Evolutionary conservation across 2,888 invertebrate genomes (phyloP).

Genomic region (Perdita meconis): DNA sequence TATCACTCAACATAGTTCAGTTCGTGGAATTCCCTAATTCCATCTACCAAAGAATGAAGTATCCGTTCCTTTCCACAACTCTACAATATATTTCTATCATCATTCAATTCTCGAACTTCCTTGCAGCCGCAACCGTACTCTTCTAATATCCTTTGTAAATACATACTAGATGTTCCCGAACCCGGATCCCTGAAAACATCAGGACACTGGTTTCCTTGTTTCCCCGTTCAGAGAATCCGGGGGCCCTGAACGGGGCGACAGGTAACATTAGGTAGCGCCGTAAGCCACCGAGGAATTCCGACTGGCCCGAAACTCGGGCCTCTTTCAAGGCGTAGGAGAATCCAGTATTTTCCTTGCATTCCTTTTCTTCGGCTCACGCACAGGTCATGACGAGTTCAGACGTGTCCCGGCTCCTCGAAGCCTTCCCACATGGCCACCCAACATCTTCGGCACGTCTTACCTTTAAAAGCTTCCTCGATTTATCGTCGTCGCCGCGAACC

Average conservation of each 20-base stretch:
- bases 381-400: conserved; percentile 58
- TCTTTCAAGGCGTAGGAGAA: conserved; percentile 55
- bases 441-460: conserved; percentile 34
- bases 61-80: too few species aligned
- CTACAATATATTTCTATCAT: too few species aligned
- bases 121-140: too few species aligned
- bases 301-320: conserved; percentile 45
- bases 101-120: too few species aligned
- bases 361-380: conserved; percentile 67
- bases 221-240: conserved; percentile 24
- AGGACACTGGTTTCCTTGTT: conserved; percentile 20
- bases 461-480: conserved; percentile 54
- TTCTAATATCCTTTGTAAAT: conserved; percentile 1
- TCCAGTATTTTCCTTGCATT: conserved; percentile 64
- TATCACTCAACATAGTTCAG: too few species aligned
- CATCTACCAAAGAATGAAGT: too few species aligned
- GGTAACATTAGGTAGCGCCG: conserved; percentile 50
- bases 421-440: conserved; percentile 63
- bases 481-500: conserved; percentile 50
- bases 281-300: conserved; percentile 56
- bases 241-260: conserved; percentile 20
- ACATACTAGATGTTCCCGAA: background rate
- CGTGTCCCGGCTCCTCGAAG: conserved; percentile 39
- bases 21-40: too few species aligned
- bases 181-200: background rate